These are phyloP conservation scores for Syngnathus rostellatus DNA, from an alignment of 2,797 vertebrate genomes.

Conservation along the genomic window DNA sequence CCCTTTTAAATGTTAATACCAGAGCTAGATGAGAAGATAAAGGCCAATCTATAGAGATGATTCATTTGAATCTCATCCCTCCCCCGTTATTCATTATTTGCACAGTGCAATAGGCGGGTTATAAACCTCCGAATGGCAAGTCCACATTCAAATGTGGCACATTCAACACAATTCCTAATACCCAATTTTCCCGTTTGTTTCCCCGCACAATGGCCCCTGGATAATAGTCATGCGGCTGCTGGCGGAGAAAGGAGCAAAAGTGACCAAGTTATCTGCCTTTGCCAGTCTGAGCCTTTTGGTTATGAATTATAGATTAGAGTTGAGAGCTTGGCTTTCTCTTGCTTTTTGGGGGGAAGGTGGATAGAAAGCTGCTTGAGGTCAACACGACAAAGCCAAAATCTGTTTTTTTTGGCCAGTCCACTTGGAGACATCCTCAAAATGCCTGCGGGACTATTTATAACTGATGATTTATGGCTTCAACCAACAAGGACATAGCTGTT, in stretches of 20 bases:
- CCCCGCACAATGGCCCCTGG: slow-evolving; percentile 56
- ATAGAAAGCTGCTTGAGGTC: slow-evolving; percentile 50
- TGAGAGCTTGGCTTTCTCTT: slow-evolving; percentile 51
- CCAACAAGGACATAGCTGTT: slow-evolving; percentile 31
- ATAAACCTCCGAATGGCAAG: slow-evolving; percentile 44
- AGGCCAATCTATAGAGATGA: slow-evolving; percentile 54
- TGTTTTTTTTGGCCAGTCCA: slow-evolving; percentile 23
- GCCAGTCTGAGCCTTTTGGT: slow-evolving; percentile 53
- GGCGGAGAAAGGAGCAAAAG: slow-evolving; percentile 27
- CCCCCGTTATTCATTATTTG: slow-evolving; percentile 55
- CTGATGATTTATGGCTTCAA: slow-evolving; percentile 27
- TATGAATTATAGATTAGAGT: slow-evolving; percentile 73
- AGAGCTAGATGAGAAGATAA: slow-evolving; percentile 59
- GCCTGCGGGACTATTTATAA: slow-evolving; percentile 30
- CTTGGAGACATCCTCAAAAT: slow-evolving; percentile 30
- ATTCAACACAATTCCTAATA: slow-evolving; percentile 41
- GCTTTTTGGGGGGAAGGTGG: slow-evolving; percentile 38
- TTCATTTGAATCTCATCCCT: slow-evolving; percentile 61
- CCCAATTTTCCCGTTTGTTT: slow-evolving; percentile 57
- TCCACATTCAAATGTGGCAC: slow-evolving; percentile 50
- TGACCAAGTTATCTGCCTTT: slow-evolving; percentile 53
- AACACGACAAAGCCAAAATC: slow-evolving; percentile 30
- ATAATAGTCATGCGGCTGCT: slow-evolving; percentile 39
- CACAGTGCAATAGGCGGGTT: slow-evolving; percentile 44
- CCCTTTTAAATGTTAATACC: slow-evolving; percentile 57